Percentiles rank a stretch among this genome's conserved stretches.
phyloP scores from a whole-genome alignment of 2,113 vertebrate species.

The Nycticorax nycticorax region DNA sequence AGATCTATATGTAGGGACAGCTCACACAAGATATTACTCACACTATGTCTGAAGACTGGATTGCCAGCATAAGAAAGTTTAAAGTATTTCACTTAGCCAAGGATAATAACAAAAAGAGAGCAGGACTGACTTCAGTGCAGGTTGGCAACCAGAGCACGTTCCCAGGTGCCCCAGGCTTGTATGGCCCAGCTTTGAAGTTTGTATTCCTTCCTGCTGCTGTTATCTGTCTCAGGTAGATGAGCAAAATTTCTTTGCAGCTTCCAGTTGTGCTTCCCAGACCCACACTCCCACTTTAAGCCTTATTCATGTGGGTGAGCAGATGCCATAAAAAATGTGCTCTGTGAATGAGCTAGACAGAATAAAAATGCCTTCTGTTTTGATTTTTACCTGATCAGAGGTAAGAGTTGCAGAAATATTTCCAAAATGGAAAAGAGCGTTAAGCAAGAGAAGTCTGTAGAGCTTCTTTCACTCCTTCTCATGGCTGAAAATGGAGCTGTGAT shows the following conservation, averaged over 20 bases:
- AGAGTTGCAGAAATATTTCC: background rate
- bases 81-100: background rate
- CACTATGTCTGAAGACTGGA: background rate
- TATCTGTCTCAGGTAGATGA: background rate
- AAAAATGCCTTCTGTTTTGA: background rate
- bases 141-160: background rate
- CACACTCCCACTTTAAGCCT: background rate
- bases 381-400: background rate
- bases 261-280: background rate
- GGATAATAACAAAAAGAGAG: background rate
- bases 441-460: background rate
- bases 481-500: background rate
- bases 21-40: background rate
- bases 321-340: background rate
- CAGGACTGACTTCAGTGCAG: background rate
- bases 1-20: background rate
- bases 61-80: background rate
- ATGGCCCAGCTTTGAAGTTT: background rate
- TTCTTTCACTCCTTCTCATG: background rate
- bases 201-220: background rate
- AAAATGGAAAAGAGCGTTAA: background rate
- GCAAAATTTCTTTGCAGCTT: background rate
- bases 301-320: background rate
- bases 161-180: background rate
- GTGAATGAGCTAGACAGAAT: background rate